These are phyloP conservation scores for Crioceris asparagi DNA, from an alignment of 2,888 invertebrate species.

Conservation along the genomic window DNA sequence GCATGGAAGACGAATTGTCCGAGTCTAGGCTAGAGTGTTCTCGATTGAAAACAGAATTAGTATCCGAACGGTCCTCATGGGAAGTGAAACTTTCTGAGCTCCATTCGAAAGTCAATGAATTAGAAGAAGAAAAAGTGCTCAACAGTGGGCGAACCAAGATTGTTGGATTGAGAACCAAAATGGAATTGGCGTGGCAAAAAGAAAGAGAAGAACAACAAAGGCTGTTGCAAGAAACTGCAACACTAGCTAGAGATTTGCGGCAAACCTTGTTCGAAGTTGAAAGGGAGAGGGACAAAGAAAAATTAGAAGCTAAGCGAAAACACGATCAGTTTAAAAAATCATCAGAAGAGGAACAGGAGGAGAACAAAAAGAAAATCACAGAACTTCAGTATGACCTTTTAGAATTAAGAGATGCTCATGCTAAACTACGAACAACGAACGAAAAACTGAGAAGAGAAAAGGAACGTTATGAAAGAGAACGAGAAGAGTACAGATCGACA, in stretches of 20 bases:
- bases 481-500: constrained; percentile 47
- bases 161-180: constrained; percentile 72
- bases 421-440: constrained; percentile 80
- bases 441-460: constrained; percentile 82
- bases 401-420: constrained; percentile 83
- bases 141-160: constrained; percentile 76
- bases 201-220: constrained; percentile 86
- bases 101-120: constrained; percentile 78
- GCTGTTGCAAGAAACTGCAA: constrained; percentile 82
- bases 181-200: constrained; percentile 90
- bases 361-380: constrained; percentile 70
- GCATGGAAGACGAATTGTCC: constrained; percentile 80
- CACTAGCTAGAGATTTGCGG: constrained; percentile 74
- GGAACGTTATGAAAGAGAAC: constrained; percentile 72
- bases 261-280: constrained; percentile 86
- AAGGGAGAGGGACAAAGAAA: constrained; percentile 80
- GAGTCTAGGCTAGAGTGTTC: constrained; percentile 73
- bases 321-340: constrained; percentile 75
- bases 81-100: constrained; percentile 81
- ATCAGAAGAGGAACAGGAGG: constrained; percentile 81
- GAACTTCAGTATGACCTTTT: constrained; percentile 80
- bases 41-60: constrained; percentile 77
- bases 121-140: constrained; percentile 79
- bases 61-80: constrained; percentile 75
- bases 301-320: constrained; percentile 74